These are phyloP conservation scores for Shargacucullia verbasci DNA, from an alignment of 2,888 invertebrate species.

Conservation along the genomic window DNA sequence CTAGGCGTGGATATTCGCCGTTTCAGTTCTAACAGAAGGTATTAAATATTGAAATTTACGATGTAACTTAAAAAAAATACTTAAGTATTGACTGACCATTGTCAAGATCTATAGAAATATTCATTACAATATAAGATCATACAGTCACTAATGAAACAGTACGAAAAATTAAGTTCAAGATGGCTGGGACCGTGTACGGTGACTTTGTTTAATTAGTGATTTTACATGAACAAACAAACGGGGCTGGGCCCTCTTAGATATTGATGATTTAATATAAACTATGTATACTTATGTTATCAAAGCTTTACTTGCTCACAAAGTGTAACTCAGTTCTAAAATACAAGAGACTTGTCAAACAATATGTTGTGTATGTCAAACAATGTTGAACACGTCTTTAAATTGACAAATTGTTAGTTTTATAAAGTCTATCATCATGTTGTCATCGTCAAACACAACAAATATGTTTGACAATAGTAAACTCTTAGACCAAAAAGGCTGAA, in stretches of 20 bases:
- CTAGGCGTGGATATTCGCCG: too few relatives aligned
- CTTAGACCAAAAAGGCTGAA: conserved; percentile 53
- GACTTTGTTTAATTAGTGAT: conserved; percentile 49
- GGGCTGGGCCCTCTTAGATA: conserved; percentile 59
- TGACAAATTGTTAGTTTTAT: conserved; percentile 36
- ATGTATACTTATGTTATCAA: conserved; percentile 29
- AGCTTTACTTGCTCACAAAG: conserved; percentile 48
- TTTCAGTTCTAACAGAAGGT: too few relatives aligned
- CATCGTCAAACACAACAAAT: conserved; percentile 12
- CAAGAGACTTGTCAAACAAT: conserved; percentile 20
- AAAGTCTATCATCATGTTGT: conserved; percentile 46
- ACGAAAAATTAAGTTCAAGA: not conserved
- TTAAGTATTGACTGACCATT: too few relatives aligned
- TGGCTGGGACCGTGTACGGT: conserved; percentile 14
- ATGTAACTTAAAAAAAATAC: too few relatives aligned
- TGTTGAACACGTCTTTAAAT: conserved; percentile 9
- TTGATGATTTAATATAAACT: conserved; percentile 51
- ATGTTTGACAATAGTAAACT: conserved; percentile 23
- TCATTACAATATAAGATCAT: too few relatives aligned
- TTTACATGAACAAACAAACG: conserved; percentile 54
- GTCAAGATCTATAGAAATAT: too few relatives aligned
- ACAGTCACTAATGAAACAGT: not conserved
- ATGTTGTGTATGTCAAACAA: conserved; percentile 34
- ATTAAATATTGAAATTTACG: too few relatives aligned
- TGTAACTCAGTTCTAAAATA: conserved; percentile 25